A percentile compares a stretch with the other conserved stretches of the same genome.
Evolutionary conservation across 2,113 vertebrate genomes (phyloP).

Genomic region (Synodontis membranacea): DNA sequence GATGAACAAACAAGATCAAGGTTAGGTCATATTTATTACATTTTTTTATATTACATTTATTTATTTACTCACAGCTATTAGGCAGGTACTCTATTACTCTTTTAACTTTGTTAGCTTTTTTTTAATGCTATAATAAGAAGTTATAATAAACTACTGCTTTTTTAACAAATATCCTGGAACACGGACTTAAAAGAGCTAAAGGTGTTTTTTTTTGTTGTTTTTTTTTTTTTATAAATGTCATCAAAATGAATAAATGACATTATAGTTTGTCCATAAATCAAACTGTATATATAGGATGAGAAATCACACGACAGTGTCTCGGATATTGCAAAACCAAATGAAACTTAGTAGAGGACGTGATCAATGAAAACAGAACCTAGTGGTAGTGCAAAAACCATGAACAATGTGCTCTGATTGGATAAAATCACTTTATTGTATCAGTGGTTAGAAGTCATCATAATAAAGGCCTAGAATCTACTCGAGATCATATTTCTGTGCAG

Average conservation of each 20-base stretch:
- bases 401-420: slow-evolving; percentile 67
- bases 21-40: too few species aligned
- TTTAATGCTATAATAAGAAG: neutral
- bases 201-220: neutral
- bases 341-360: neutral
- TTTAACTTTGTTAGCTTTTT: too few species aligned
- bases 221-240: too few species aligned
- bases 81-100: too few species aligned
- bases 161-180: neutral
- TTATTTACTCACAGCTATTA: too few species aligned
- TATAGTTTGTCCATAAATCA: neutral
- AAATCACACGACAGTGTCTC: neutral
- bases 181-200: neutral
- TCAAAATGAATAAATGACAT: neutral
- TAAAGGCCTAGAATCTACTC: slow-evolving; percentile 49
- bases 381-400: slow-evolving; percentile 52
- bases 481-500: slow-evolving; percentile 74
- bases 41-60: too few species aligned
- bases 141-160: neutral
- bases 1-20: too few species aligned
- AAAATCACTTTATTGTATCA: slow-evolving; percentile 78
- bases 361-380: slow-evolving; percentile 7
- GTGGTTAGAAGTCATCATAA: slow-evolving; percentile 76
- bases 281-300: neutral
- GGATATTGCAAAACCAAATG: neutral